Conservation (phyloP, 1,140 invertebrate genomes). For the Aricia agestis region DNA sequence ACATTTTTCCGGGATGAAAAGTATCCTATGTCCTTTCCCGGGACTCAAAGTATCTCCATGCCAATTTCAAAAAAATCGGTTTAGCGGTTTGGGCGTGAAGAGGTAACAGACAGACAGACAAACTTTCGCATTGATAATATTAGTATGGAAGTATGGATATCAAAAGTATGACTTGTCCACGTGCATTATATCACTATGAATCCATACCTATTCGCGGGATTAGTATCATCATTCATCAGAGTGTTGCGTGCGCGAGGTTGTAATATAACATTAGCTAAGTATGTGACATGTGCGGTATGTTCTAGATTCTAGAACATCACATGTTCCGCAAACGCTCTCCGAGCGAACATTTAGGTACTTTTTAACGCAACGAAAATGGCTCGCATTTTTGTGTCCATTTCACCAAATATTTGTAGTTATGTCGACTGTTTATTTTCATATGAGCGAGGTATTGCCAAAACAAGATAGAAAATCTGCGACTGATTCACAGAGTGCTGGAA, state of each 20-base stretch:
- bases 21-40: too few relatives aligned
- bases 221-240: not conserved
- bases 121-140: too few relatives aligned
- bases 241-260: not conserved
- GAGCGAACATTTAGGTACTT: not conserved
- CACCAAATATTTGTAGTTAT: conserved; percentile 24
- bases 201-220: not conserved
- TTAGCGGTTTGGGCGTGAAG: too few relatives aligned
- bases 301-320: conserved; percentile 12
- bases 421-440: conserved; percentile 22
- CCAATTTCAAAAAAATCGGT: too few relatives aligned
- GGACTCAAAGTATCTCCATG: too few relatives aligned
- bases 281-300: not conserved
- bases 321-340: conserved; percentile 7
- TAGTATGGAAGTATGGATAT: too few relatives aligned
- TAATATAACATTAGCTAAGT: not conserved
- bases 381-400: not conserved
- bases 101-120: too few relatives aligned
- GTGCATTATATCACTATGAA: too few relatives aligned
- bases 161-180: too few relatives aligned
- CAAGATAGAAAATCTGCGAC: conserved; percentile 53
- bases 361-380: conserved; percentile 13
- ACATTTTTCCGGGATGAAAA: too few relatives aligned
- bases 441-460: conserved; percentile 55
- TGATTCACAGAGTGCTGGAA: conserved; percentile 61